Evolutionary conservation across 2,888 invertebrate species (phyloP).

Genomic region (Temnothorax unifasciatus): DNA sequence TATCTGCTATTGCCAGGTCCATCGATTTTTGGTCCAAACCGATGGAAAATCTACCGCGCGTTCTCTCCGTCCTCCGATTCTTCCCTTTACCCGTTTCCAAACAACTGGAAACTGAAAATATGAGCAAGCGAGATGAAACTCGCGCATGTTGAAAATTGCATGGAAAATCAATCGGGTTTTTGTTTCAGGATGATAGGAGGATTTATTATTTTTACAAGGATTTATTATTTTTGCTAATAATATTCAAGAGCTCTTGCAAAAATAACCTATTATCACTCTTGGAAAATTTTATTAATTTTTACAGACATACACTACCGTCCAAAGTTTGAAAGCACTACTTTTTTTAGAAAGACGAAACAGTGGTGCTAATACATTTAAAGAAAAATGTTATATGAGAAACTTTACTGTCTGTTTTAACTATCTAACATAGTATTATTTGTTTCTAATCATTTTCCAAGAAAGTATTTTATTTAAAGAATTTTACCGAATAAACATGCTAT

Average conservation of each 20-base stretch:
- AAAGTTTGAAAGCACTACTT: too few species aligned
- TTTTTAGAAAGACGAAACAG: too few species aligned
- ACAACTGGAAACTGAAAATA: constrained; percentile 47
- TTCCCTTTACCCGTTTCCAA: constrained; percentile 20
- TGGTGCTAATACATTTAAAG: too few species aligned
- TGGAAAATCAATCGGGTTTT: constrained; percentile 13
- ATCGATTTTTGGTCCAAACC: constrained; percentile 46
- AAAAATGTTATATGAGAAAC: too few species aligned
- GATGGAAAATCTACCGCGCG: constrained; percentile 14
- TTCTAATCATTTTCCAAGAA: too few species aligned
- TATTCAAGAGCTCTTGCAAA: background rate
- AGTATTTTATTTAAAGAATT: too few species aligned
- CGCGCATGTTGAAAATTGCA: constrained; percentile 4
- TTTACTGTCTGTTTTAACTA: too few species aligned
- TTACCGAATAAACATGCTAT: too few species aligned
- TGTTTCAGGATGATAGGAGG: background rate
- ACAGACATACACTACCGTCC: background rate
- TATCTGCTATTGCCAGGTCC: constrained; percentile 50
- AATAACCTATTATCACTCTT: background rate
- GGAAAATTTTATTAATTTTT: background rate
- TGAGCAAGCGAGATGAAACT: constrained; percentile 32
- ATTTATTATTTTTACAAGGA: constrained; percentile 23
- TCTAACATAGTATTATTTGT: too few species aligned
- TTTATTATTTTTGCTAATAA: too few species aligned
- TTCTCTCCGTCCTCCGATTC: background rate